Percentiles rank a stretch among this genome's conserved stretches.
Conservation (phyloP, 2,797 vertebrate species). For the Protonibea diacanthus region DNA sequence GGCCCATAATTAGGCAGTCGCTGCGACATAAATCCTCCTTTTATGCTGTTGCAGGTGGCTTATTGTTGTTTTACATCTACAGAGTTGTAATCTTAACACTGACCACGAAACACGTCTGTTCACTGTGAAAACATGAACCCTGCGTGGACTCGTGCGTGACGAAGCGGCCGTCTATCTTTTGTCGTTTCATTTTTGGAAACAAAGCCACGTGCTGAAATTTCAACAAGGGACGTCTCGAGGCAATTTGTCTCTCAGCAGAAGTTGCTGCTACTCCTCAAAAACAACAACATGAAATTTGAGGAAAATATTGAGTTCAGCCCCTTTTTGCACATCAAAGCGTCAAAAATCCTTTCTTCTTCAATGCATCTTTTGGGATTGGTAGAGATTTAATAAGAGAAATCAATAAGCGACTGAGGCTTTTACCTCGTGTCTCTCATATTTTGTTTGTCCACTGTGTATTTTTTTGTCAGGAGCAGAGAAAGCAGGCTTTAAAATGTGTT, state of each 20-base stretch:
- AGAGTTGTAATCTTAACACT: background rate
- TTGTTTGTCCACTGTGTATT: background rate
- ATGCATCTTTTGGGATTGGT: slow-evolving; percentile 14
- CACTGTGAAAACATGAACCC: slow-evolving; percentile 5
- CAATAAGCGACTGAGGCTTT: slow-evolving; percentile 19
- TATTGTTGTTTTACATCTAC: background rate
- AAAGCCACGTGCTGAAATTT: slow-evolving; percentile 36
- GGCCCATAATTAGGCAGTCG: background rate
- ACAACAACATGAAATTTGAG: slow-evolving; percentile 11
- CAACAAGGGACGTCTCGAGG: slow-evolving; percentile 28
- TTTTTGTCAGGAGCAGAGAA: slow-evolving; percentile 16
- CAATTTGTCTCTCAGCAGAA: slow-evolving; percentile 37
- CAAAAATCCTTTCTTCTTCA: slow-evolving; percentile 16
- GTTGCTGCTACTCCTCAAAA: background rate
- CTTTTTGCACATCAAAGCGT: slow-evolving; percentile 39
- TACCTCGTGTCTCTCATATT: slow-evolving; percentile 3
- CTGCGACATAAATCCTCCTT: background rate
- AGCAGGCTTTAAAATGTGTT: slow-evolving; percentile 15
- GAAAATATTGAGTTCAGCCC: slow-evolving; percentile 16
- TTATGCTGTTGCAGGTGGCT: background rate
- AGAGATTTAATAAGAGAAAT: slow-evolving; percentile 44
- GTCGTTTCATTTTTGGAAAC: slow-evolving; percentile 26
- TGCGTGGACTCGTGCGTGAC: background rate
- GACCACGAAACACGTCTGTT: background rate
- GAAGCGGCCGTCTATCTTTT: slow-evolving; percentile 9